A percentile compares a stretch with the other conserved stretches of the same genome.
Conservation (phyloP, 2,888 invertebrate genomes). For the Gortyna flavago region DNA sequence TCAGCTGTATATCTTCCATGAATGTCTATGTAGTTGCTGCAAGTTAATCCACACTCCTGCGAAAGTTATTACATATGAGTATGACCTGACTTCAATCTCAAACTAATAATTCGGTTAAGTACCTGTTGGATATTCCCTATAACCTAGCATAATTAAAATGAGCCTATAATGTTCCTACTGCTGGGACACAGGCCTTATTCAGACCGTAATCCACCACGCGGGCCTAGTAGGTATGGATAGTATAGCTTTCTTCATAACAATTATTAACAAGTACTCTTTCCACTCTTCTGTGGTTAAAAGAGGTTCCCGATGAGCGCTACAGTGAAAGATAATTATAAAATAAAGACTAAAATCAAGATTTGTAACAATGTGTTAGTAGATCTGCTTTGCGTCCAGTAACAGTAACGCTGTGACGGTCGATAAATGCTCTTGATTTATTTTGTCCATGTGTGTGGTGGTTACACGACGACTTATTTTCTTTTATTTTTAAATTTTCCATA, state of each 20-base stretch:
- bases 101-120: background rate
- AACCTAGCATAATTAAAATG: background rate
- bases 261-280: background rate
- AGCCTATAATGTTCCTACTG: too few relatives aligned
- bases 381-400: background rate
- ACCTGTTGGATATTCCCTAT: background rate
- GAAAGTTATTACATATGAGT: slow-evolving; percentile 27
- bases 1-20: slow-evolving; percentile 85
- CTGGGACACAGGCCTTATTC: background rate
- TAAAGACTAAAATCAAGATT: background rate
- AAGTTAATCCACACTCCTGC: slow-evolving; percentile 88
- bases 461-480: background rate
- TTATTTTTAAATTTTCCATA: background rate
- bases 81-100: background rate
- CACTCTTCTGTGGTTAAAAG: background rate
- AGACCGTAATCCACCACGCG: background rate
- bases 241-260: background rate
- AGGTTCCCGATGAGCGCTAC: background rate
- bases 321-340: background rate
- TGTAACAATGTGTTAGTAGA: background rate
- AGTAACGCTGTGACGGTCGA: too few relatives aligned
- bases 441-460: background rate
- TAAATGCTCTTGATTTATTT: background rate
- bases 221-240: background rate
- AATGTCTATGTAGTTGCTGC: slow-evolving; percentile 82